These are phyloP conservation scores for Eriosoma lanigerum DNA, from an alignment of 1,140 invertebrate genomes.

Conservation along the genomic window DNA sequence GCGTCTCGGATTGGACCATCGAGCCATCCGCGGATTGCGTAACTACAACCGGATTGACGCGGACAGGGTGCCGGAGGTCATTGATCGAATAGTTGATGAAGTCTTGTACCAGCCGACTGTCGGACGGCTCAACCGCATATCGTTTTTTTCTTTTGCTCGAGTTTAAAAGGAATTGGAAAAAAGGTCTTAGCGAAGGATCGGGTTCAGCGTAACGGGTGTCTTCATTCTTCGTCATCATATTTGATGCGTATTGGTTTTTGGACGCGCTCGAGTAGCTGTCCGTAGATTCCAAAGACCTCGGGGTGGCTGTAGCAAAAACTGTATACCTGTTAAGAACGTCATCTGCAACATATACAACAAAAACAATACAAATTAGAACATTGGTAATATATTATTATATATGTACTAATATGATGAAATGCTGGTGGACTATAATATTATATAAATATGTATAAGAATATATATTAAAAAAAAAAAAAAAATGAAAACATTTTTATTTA, in stretches of 20 bases:
- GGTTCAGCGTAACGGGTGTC: conserved; percentile 28
- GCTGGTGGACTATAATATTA: background rate
- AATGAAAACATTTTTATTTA: background rate
- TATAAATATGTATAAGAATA: too few species aligned
- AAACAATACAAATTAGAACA: background rate
- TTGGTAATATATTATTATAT: background rate
- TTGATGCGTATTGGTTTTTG: background rate
- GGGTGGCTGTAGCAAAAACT: conserved; percentile 2
- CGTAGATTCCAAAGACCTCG: conserved; percentile 7
- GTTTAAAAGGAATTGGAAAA: conserved; percentile 48
- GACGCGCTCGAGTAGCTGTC: conserved; percentile 22
- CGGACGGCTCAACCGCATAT: background rate
- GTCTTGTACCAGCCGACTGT: background rate
- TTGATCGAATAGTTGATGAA: conserved; percentile 33
- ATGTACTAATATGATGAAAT: background rate
- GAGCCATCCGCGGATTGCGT: too few species aligned
- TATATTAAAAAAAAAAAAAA: background rate
- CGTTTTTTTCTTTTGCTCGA: conserved; percentile 43
- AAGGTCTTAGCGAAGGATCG: conserved; percentile 25
- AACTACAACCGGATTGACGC: background rate
- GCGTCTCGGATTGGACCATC: background rate
- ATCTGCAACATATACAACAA: conserved; percentile 38
- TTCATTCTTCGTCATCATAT: background rate
- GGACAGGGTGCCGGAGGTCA: background rate
- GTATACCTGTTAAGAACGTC: conserved; percentile 41